phyloP scores from a whole-genome alignment of 2,113 vertebrate species.

The Turdus rufiventris region DNA sequence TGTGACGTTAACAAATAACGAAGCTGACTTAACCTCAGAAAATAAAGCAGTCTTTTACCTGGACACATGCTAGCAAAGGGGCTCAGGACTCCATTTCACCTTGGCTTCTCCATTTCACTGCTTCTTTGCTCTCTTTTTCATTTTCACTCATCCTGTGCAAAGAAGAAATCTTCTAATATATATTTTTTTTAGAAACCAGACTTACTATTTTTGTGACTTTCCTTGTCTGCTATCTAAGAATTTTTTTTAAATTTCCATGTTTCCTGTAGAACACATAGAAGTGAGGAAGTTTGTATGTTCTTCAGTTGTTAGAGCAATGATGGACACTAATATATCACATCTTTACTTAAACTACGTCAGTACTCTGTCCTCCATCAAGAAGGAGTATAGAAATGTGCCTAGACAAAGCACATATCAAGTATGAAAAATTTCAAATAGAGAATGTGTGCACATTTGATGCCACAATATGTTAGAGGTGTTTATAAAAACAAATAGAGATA shows the following conservation, averaged over 20 bases:
- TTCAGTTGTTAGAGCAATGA: neutral
- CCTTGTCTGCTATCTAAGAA: neutral
- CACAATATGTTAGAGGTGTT: neutral
- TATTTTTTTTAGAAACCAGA: neutral
- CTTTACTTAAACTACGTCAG: neutral
- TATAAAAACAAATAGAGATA: neutral
- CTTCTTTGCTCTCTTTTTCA: neutral
- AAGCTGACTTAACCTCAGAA: neutral
- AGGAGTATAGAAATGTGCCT: slow-evolving; percentile 15
- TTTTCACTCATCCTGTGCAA: neutral
- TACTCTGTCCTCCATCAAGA: neutral
- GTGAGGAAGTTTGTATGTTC: neutral
- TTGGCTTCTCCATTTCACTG: neutral
- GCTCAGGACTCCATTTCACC: neutral
- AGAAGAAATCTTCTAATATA: neutral
- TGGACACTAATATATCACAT: neutral
- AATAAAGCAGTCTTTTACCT: neutral
- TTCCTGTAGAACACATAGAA: neutral
- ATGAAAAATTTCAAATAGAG: neutral
- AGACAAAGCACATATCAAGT: neutral
- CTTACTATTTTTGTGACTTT: neutral
- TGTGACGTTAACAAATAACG: neutral
- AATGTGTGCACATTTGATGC: slow-evolving; percentile 9
- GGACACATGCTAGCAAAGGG: neutral
- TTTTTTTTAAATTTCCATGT: neutral